These are phyloP conservation scores for Echinometra lucunter DNA, from an alignment of 53 echinoderm and acorn worm species.

Conservation along the genomic window DNA sequence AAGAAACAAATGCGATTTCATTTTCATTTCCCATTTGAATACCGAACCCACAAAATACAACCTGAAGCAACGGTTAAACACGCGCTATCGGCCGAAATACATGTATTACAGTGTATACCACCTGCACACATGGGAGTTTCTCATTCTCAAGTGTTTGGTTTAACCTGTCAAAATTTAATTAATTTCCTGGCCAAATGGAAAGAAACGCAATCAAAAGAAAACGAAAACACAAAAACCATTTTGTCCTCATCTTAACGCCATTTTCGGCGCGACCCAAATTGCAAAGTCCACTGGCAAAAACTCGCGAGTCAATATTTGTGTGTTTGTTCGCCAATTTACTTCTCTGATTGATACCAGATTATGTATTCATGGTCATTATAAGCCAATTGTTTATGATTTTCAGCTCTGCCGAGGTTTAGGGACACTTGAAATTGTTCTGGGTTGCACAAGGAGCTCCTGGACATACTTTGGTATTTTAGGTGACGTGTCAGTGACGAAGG, in stretches of 20 bases:
- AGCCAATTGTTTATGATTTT: constrained; percentile 65
- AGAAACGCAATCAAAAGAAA: background rate
- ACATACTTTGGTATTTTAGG: background rate
- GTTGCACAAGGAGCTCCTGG: constrained; percentile 11
- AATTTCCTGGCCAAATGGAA: background rate
- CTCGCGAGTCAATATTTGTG: constrained; percentile 55
- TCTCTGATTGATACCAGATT: constrained; percentile 41
- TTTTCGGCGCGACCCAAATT: constrained; percentile 22
- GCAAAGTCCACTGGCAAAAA: constrained; percentile 57
- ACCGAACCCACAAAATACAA: too few relatives aligned
- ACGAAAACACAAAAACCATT: background rate
- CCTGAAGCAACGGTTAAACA: too few relatives aligned
- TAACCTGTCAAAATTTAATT: constrained; percentile 31
- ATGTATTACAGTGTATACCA: background rate
- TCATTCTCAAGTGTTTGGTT: constrained; percentile 16
- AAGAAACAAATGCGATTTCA: too few relatives aligned
- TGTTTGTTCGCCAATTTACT: constrained; percentile 54
- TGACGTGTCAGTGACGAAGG: background rate
- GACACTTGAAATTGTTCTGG: constrained; percentile 27
- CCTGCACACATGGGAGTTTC: background rate
- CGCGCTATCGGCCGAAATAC: background rate
- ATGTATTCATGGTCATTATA: constrained; percentile 63
- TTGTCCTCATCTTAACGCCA: constrained; percentile 18
- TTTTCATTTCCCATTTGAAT: too few relatives aligned
- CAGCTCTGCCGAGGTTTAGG: background rate